Conservation (phyloP, 1,140 invertebrate genomes). For the Drosophila parabipectinata region DNA sequence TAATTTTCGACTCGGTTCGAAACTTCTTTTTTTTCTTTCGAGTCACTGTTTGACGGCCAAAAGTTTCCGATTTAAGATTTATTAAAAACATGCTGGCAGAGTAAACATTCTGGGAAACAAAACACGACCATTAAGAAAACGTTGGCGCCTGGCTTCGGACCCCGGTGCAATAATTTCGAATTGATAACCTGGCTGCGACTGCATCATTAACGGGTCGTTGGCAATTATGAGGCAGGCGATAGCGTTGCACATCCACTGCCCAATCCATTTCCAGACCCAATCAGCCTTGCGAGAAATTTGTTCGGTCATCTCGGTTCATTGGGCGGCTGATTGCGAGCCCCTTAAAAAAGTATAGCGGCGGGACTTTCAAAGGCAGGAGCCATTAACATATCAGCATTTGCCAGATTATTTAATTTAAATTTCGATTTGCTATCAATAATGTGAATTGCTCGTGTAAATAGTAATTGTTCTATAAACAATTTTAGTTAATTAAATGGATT, state of each 20-base stretch:
- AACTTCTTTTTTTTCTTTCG: background rate
- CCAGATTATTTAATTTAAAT: background rate
- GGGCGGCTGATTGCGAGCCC: conserved; percentile 31
- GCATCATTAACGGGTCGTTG: conserved; percentile 47
- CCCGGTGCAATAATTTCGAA: conserved; percentile 28
- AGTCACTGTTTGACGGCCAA: conserved; percentile 21
- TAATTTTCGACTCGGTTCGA: background rate
- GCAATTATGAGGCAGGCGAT: conserved; percentile 48
- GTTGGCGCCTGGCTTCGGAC: conserved; percentile 37
- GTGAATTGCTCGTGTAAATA: background rate
- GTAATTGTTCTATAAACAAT: background rate
- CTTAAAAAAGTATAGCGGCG: conserved; percentile 25
- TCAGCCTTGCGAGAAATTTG: conserved; percentile 42
- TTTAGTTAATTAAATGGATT: conserved; percentile 2
- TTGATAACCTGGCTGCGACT: conserved; percentile 53
- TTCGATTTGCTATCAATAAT: background rate
- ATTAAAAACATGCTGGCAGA: conserved; percentile 30
- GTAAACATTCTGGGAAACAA: conserved; percentile 25
- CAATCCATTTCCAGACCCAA: conserved; percentile 32
- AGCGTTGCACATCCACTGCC: conserved; percentile 33
- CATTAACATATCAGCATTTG: background rate
- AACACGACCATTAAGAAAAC: conserved; percentile 49
- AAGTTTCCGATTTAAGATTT: conserved; percentile 24
- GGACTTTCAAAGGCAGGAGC: conserved; percentile 4
- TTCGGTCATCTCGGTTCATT: conserved; percentile 56